Conservation (phyloP, 2,113 vertebrate species). For the Symphodus melops region DNA sequence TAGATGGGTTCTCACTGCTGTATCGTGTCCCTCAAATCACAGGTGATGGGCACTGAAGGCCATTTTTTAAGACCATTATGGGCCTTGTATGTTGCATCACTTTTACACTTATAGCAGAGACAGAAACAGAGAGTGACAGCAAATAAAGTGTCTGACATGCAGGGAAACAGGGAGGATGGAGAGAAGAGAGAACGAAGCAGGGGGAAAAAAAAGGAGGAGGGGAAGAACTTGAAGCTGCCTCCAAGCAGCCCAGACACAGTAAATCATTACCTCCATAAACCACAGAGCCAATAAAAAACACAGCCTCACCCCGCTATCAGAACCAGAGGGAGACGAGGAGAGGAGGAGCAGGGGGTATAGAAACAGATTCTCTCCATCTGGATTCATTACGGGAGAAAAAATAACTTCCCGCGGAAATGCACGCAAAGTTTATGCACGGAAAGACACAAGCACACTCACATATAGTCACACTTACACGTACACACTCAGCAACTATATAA, state of each 20-base stretch:
- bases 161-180: conserved; percentile 40
- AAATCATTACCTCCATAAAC: conserved; percentile 81
- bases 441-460: conserved; percentile 17
- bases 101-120: conserved; percentile 50
- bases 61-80: conserved; percentile 45
- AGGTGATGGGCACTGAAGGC: conserved; percentile 19
- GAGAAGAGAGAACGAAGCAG: conserved; percentile 21
- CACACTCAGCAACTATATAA: conserved; percentile 70
- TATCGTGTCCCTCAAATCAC: conserved; percentile 14
- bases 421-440: conserved; percentile 17
- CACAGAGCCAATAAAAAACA: conserved; percentile 78
- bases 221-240: conserved; percentile 73
- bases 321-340: conserved; percentile 64
- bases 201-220: conserved; percentile 43
- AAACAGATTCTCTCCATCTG: conserved; percentile 84
- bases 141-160: conserved; percentile 61
- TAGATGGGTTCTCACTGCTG: conserved; percentile 24
- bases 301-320: conserved; percentile 74
- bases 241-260: conserved; percentile 70
- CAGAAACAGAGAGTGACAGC: conserved; percentile 66
- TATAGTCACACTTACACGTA: conserved; percentile 31
- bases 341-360: conserved; percentile 61
- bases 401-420: conserved; percentile 72
- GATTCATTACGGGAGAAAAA: conserved; percentile 82
- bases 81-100: conserved; percentile 17